Evolutionary conservation across 2,113 vertebrate genomes (phyloP).

Genomic region (Gopherus evgoodei): DNA sequence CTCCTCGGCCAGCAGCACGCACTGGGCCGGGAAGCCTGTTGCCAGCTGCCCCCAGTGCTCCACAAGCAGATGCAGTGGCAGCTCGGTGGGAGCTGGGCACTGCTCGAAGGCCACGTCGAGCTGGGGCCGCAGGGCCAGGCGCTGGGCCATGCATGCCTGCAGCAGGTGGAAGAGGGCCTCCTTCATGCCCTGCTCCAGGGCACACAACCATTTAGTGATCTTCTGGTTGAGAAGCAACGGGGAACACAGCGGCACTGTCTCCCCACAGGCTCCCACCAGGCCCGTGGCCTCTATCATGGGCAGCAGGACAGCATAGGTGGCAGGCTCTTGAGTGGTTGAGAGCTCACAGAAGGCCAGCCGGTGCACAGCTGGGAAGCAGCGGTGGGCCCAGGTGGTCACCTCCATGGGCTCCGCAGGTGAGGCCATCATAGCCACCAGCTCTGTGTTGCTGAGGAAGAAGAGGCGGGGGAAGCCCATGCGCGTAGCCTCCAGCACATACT

Average conservation of each 20-base stretch:
- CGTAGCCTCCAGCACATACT: slow-evolving; percentile 69
- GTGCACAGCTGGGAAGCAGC: slow-evolving; percentile 81
- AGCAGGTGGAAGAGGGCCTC: slow-evolving; percentile 69
- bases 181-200: slow-evolving; percentile 80
- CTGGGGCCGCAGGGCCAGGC: slow-evolving; percentile 1
- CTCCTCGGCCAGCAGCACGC: slow-evolving; percentile 85
- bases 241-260: slow-evolving; percentile 76
- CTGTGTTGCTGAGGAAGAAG: slow-evolving; percentile 85
- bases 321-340: neutral
- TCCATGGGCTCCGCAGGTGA: slow-evolving; percentile 57
- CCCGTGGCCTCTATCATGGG: slow-evolving; percentile 65
- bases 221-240: slow-evolving; percentile 70
- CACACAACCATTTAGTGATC: slow-evolving; percentile 79
- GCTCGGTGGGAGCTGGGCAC: neutral
- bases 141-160: slow-evolving; percentile 69
- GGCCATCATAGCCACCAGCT: slow-evolving; percentile 81
- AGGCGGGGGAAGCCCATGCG: slow-evolving; percentile 82
- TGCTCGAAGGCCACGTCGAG: slow-evolving; percentile 8
- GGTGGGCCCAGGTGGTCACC: slow-evolving; percentile 75
- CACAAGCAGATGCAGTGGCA: neutral
- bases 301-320: neutral
- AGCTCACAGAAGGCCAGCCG: slow-evolving; percentile 64
- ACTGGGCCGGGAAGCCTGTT: slow-evolving; percentile 82
- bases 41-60: slow-evolving; percentile 66
- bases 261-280: slow-evolving; percentile 73